A percentile compares a stretch with the other conserved stretches of the same genome.
These are phyloP conservation scores for Odiellus spinosus DNA, from an alignment of 2,888 invertebrate genomes.

Conservation along the genomic window DNA sequence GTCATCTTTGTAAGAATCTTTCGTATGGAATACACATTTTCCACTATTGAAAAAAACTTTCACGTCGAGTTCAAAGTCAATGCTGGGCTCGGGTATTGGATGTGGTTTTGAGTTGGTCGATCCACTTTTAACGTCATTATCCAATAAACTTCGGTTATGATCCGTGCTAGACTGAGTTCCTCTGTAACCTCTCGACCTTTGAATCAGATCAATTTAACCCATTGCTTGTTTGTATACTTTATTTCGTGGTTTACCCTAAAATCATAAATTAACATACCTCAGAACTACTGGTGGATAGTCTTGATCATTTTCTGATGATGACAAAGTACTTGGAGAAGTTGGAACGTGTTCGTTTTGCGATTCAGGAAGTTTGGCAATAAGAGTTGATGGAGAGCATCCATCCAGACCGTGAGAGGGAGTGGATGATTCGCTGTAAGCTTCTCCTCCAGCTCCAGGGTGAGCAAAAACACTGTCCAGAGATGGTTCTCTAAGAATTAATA, in stretches of 20 bases:
- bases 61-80: conserved; percentile 88
- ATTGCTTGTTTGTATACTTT: too few species aligned
- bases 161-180: too few species aligned
- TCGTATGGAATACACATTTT: conserved; percentile 89
- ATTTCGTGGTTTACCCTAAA: too few species aligned
- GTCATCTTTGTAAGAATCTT: conserved; percentile 47
- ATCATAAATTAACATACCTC: too few species aligned
- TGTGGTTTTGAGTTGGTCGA: conserved; percentile 17
- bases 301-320: background rate
- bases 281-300: background rate
- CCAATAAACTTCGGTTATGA: too few species aligned
- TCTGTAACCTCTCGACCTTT: too few species aligned
- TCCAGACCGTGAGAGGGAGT: conserved; percentile 10
- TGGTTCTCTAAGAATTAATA: conserved; percentile 8
- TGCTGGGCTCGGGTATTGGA: conserved; percentile 53
- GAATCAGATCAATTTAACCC: too few species aligned
- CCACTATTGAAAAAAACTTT: conserved; percentile 93
- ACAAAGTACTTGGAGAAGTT: conserved; percentile 6
- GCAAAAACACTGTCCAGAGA: conserved; percentile 16
- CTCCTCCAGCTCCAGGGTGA: conserved; percentile 3
- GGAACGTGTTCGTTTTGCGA: background rate
- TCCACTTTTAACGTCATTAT: conserved; percentile 15
- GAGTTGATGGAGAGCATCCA: background rate
- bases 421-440: conserved; percentile 10
- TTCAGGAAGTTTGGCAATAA: too few species aligned